Base-by-base conservation (phyloP, 2,113 vertebrate species). In the Macquaria australasica region DNA sequence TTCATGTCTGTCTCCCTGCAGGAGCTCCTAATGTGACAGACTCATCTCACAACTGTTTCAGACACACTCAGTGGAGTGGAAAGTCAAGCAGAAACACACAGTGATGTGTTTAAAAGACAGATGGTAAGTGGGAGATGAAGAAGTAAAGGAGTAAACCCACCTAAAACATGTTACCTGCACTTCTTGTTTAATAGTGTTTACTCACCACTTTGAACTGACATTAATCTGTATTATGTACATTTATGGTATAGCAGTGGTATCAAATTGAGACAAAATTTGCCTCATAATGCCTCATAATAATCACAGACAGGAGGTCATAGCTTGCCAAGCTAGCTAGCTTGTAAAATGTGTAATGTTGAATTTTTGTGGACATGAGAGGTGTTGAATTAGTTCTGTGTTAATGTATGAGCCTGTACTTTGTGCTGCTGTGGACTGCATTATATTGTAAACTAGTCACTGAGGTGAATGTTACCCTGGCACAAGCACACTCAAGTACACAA, bases 11-110 rank as follows among this genome's bases (percentile, higher is more conserved):
- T 63, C 48, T 84, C 70, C 66, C 83, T n/a, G 67, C 58, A 55
- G 87, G 78, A 88, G 72, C 78, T 63, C 79, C 15, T 58, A 48
- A 85, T 71, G 81, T 78, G 83, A 79, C 86, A 82, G 79, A 70
- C 85, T 79, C 79, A 28, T 72, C 78, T 58, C 69, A 76, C 88
- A 89, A 74, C 81, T 77, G 84, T 73, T 82, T 83, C 74, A 73
- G 71, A 77, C 41, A 31, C 81, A 78, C 50, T 84, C 75, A 6
- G 3, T 53, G 45, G 56, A 81, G 70, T 21, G 82, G 53, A 80
- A 70, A 75, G 68, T 69, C 28, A 1, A 73, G 74, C 64, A 77
- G 77, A 69, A 82, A 62, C 51, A 41, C 1, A 7, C 53, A 23
- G 62, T 53, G 63, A 81, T 70, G 59, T 41, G 31, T 64, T 45